Evolutionary conservation across 2,797 vertebrate species (phyloP).

Genomic region (Rhadinocentrus ornatus): DNA sequence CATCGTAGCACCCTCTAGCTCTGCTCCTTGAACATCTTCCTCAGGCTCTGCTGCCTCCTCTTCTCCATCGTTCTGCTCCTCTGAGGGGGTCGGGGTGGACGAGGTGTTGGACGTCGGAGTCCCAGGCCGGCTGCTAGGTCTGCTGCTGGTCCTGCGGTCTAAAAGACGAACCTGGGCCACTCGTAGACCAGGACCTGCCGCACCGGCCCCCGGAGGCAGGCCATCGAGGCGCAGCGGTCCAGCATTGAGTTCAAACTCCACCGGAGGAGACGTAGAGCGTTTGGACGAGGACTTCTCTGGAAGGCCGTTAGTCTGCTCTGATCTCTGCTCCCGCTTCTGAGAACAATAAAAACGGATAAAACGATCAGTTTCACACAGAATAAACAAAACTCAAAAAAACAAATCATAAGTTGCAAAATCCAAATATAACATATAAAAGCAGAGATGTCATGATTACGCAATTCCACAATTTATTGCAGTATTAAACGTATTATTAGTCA

Average conservation of each 20-base stretch:
- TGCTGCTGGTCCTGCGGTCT: constrained; percentile 87
- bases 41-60: constrained; percentile 92
- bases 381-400: not conserved
- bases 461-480: too few species aligned
- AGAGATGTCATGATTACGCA: too few species aligned
- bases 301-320: constrained; percentile 95
- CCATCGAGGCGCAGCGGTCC: constrained; percentile 76
- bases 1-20: constrained; percentile 85
- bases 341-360: not conserved
- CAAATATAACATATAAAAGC: too few species aligned
- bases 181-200: constrained; percentile 79
- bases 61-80: constrained; percentile 94
- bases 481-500: too few species aligned
- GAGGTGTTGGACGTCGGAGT: constrained; percentile 95
- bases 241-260: constrained; percentile 88
- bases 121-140: constrained; percentile 93
- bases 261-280: constrained; percentile 88
- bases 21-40: constrained; percentile 88
- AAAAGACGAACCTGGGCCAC: constrained; percentile 91
- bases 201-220: constrained; percentile 77
- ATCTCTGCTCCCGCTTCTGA: constrained; percentile 96
- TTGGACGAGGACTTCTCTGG: constrained; percentile 88
- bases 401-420: too few species aligned
- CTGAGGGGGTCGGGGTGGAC: constrained; percentile 91
- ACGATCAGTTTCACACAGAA: not conserved